phyloP scores from a whole-genome alignment of 1,140 invertebrate species.

The Acyrthosiphon pisum region DNA sequence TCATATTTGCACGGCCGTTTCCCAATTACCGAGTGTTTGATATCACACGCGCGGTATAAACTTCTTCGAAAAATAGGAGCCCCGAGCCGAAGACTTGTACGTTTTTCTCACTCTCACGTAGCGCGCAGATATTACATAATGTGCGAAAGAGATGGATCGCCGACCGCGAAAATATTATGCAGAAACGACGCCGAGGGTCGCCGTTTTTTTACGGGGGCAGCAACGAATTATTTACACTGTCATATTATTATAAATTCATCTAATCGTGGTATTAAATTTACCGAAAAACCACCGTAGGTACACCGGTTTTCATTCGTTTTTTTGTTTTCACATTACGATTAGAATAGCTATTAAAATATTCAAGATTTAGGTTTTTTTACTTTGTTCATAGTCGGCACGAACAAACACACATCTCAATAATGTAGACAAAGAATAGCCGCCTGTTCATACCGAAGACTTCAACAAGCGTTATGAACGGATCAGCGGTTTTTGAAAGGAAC shows the following conservation, averaged over 20 bases:
- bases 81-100: background rate
- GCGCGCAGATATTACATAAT: background rate
- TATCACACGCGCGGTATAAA: background rate
- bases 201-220: background rate
- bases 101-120: too few species aligned
- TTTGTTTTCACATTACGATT: background rate
- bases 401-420: conserved; percentile 42
- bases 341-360: conserved; percentile 3
- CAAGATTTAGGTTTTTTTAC: conserved; percentile 20
- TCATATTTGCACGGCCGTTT: background rate
- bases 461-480: conserved; percentile 56
- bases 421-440: conserved; percentile 50
- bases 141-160: background rate
- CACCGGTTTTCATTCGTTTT: background rate
- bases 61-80: background rate
- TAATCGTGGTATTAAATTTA: background rate
- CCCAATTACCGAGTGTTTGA: background rate
- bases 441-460: conserved; percentile 41
- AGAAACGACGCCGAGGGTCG: background rate
- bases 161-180: background rate
- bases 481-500: conserved; percentile 32
- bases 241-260: background rate
- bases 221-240: background rate
- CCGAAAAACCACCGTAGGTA: background rate
- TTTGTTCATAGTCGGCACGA: conserved; percentile 44